Evolutionary conservation across 1,140 invertebrate genomes (phyloP).

Genomic region (Bombus confusus): DNA sequence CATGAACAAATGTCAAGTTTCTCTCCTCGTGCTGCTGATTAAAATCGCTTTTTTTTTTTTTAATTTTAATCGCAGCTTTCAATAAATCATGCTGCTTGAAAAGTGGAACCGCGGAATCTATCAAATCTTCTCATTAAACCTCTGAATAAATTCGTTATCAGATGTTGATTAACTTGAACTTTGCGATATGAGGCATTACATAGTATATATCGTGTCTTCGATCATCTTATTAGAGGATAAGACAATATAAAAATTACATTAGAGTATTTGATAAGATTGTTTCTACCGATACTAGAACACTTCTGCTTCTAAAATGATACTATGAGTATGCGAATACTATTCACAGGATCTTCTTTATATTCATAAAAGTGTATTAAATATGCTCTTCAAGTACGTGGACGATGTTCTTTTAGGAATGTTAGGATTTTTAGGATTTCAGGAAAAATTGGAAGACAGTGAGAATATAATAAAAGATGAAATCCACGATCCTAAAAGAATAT

Average conservation of each 20-base stretch:
- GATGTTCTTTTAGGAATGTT: too few relatives aligned
- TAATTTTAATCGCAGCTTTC: not conserved
- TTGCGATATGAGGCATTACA: not conserved
- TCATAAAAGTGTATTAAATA: not conserved
- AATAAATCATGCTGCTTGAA: not conserved
- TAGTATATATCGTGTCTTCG: not conserved
- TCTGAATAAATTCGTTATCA: not conserved
- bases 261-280: too few relatives aligned
- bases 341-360: not conserved
- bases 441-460: not conserved
- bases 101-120: not conserved
- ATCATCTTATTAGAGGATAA: not conserved
- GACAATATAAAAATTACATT: not conserved
- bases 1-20: not conserved
- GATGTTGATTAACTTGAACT: not conserved
- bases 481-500: not conserved
- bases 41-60: not conserved
- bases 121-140: too few relatives aligned
- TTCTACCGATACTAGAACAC: too few relatives aligned
- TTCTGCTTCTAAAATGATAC: not conserved
- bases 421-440: too few relatives aligned
- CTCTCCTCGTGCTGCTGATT: not conserved
- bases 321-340: too few relatives aligned
- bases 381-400: not conserved
- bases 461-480: not conserved